Conservation (phyloP, 1,140 invertebrate species). For the Bactericera cockerelli region DNA sequence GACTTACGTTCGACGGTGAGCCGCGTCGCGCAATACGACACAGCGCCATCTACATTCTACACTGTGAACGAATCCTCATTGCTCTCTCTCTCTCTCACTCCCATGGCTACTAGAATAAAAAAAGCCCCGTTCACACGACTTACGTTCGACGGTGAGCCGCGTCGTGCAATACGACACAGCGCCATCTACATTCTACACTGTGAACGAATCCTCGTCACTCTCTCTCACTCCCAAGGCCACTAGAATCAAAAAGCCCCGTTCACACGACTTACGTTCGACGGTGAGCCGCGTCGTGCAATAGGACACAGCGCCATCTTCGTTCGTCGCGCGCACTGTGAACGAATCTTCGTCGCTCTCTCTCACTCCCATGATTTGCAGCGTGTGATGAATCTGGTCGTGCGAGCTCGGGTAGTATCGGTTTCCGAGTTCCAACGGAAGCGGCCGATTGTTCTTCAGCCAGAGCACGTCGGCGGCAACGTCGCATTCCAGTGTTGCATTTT, state of each 20-base stretch:
- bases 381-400: conserved; percentile 37
- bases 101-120: too few species aligned
- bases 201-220: conserved; percentile 79
- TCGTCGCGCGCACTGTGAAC: conserved; percentile 81
- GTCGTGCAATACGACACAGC: conserved; percentile 55
- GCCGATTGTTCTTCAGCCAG: conserved; percentile 83
- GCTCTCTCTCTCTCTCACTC: too few species aligned
- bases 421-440: conserved; percentile 54
- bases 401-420: conserved; percentile 49
- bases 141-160: conserved; percentile 68
- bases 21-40: conserved; percentile 57
- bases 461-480: conserved; percentile 49
- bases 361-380: conserved; percentile 63
- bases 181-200: conserved; percentile 68
- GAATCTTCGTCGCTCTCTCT: conserved; percentile 68
- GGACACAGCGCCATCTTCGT: conserved; percentile 50
- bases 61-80: conserved; percentile 87
- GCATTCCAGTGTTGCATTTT: conserved; percentile 70
- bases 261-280: conserved; percentile 57
- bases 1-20: conserved; percentile 66
- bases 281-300: conserved; percentile 69
- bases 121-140: too few species aligned
- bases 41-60: conserved; percentile 60
- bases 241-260: too few species aligned
- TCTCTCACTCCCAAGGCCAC: too few species aligned